A percentile compares a stretch with the other conserved stretches of the same genome.
phyloP scores from a whole-genome alignment of 2,888 invertebrate genomes.

The Ceraclea dissimilis region DNA sequence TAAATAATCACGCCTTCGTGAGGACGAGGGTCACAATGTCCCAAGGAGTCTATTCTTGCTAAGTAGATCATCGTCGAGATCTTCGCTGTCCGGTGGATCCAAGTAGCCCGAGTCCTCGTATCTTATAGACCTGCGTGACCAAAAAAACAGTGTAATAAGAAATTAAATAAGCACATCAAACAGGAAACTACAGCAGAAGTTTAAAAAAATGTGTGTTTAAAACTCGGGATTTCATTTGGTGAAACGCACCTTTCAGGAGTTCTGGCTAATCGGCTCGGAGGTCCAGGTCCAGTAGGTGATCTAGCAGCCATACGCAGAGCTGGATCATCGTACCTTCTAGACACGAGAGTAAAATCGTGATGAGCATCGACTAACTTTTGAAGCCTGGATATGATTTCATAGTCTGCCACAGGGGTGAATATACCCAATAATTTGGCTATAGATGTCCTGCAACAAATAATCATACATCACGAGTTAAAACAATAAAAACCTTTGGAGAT shows the following conservation, averaged over 20 bases:
- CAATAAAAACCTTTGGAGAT: too few species aligned
- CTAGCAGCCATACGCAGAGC: slow-evolving; percentile 26
- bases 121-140: slow-evolving; percentile 48
- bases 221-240: too few species aligned
- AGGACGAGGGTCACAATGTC: slow-evolving; percentile 43
- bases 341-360: slow-evolving; percentile 78
- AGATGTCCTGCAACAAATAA: slow-evolving; percentile 46
- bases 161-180: too few species aligned
- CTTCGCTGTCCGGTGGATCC: slow-evolving; percentile 59
- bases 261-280: slow-evolving; percentile 19
- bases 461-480: neutral
- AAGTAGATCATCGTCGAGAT: slow-evolving; percentile 61
- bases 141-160: neutral
- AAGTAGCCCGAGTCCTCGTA: slow-evolving; percentile 69
- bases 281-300: slow-evolving; percentile 31
- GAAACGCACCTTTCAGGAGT: slow-evolving; percentile 23
- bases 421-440: slow-evolving; percentile 68
- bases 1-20: slow-evolving; percentile 28
- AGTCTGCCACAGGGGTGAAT: slow-evolving; percentile 59
- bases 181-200: neutral
- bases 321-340: slow-evolving; percentile 57
- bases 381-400: slow-evolving; percentile 67
- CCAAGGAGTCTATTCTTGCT: slow-evolving; percentile 49
- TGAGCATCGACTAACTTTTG: slow-evolving; percentile 81
- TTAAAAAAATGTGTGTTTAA: neutral